Evolutionary conservation across 2,113 vertebrate species (phyloP).

Genomic region (Gadus macrocephalus): DNA sequence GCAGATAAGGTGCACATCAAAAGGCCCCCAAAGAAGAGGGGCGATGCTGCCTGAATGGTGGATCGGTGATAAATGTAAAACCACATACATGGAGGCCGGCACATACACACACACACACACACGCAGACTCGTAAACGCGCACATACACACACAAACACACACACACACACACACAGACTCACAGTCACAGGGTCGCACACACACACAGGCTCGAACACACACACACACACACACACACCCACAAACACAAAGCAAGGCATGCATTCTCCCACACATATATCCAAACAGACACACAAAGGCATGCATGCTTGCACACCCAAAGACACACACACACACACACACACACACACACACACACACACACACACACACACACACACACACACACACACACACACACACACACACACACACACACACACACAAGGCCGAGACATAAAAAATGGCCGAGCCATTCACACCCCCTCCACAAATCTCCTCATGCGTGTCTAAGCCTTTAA

Average conservation of each 20-base stretch:
- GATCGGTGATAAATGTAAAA: background rate
- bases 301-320: conserved; percentile 14
- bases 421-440: background rate
- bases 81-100: conserved; percentile 6
- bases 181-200: too few relatives aligned
- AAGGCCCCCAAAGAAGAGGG: conserved; percentile 35
- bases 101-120: conserved; percentile 1
- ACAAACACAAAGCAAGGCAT: too few relatives aligned
- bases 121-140: conserved; percentile 1
- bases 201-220: too few relatives aligned
- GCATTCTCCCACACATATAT: background rate
- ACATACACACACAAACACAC: conserved; percentile 14
- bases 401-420: too few relatives aligned
- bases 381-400: conserved; percentile 6
- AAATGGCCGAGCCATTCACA: background rate
- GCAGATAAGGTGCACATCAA: conserved; percentile 61
- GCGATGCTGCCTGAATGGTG: background rate
- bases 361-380: too few relatives aligned
- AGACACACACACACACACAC: conserved; percentile 6
- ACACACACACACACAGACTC: conserved; percentile 7
- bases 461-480: conserved; percentile 40
- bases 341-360: background rate
- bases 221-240: too few relatives aligned
- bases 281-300: conserved; percentile 10
- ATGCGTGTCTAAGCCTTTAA: conserved; percentile 61